Percentiles rank a stretch among this genome's conserved stretches.
Evolutionary conservation across 2,113 vertebrate genomes (phyloP).

Genomic region (Vidua macroura): DNA sequence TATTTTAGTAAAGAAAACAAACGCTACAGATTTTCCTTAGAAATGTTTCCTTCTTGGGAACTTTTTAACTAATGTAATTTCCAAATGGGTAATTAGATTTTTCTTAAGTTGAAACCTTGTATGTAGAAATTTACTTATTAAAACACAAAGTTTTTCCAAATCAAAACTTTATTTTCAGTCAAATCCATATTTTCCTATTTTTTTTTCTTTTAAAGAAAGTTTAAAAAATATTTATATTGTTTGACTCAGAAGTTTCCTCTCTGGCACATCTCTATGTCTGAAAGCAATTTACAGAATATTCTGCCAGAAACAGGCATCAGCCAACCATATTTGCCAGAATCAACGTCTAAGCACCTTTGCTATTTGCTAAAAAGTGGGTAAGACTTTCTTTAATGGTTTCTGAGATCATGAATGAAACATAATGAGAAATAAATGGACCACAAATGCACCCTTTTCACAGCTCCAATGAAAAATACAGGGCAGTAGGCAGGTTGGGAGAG

Average conservation of each 20-base stretch:
- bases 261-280: background rate
- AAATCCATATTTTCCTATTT: background rate
- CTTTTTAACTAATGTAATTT: background rate
- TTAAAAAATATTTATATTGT: background rate
- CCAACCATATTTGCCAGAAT: background rate
- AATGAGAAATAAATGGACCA: background rate
- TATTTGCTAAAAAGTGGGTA: background rate
- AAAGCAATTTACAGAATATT: slow-evolving; percentile 11
- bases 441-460: background rate
- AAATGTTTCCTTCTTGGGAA: background rate
- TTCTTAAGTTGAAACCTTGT: background rate
- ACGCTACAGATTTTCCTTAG: background rate
- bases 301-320: background rate
- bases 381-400: background rate
- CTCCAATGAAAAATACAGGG: rapidly evolving
- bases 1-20: background rate
- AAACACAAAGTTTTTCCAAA: background rate
- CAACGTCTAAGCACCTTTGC: background rate
- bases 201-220: background rate
- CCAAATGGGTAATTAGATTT: background rate
- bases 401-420: background rate
- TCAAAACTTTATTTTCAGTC: background rate
- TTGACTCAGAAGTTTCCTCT: background rate
- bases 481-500: background rate
- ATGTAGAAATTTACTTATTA: background rate